Evolutionary conservation across 2,888 invertebrate genomes (phyloP).

Genomic region (Euclidia mi): DNA sequence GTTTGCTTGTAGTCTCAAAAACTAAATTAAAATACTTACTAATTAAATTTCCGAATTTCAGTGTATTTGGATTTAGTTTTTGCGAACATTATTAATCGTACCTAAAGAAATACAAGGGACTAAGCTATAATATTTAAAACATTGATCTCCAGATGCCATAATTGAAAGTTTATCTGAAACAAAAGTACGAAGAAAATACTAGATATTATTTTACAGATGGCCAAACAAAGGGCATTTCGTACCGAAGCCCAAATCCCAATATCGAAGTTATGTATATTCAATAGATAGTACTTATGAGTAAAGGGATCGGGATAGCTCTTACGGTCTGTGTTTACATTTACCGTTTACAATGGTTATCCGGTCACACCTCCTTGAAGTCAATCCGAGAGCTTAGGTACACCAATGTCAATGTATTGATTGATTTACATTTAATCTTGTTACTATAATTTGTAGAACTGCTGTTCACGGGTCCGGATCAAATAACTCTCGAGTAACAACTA

Average conservation of each 20-base stretch:
- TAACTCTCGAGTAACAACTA: conserved; percentile 8
- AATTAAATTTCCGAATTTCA: too few species aligned
- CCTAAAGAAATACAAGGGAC: conserved; percentile 1
- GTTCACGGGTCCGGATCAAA: neutral
- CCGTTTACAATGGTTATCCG: conserved; percentile 39
- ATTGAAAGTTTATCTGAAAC: conserved; percentile 2
- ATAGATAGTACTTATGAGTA: neutral
- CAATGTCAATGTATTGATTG: conserved; percentile 33
- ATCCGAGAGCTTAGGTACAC: conserved; percentile 35
- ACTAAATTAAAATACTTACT: too few species aligned
- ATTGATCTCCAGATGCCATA: conserved; percentile 5
- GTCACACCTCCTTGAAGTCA: conserved; percentile 51
- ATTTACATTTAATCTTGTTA: conserved; percentile 38
- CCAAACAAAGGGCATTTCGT: too few species aligned
- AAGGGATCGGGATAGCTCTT: conserved; percentile 5
- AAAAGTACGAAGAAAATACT: neutral
- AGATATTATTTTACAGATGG: neutral
- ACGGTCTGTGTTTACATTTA: conserved; percentile 43
- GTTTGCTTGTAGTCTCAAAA: too few species aligned
- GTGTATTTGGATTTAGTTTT: too few species aligned
- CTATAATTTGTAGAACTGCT: conserved; percentile 16
- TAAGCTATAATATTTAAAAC: conserved; percentile 3
- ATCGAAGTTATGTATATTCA: neutral
- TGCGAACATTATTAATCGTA: too few species aligned
- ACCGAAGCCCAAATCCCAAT: neutral